A percentile compares a stretch with the other conserved stretches of the same genome.
Evolutionary conservation across 2,888 invertebrate species (phyloP).

Genomic region (Callinectes sapidus): DNA sequence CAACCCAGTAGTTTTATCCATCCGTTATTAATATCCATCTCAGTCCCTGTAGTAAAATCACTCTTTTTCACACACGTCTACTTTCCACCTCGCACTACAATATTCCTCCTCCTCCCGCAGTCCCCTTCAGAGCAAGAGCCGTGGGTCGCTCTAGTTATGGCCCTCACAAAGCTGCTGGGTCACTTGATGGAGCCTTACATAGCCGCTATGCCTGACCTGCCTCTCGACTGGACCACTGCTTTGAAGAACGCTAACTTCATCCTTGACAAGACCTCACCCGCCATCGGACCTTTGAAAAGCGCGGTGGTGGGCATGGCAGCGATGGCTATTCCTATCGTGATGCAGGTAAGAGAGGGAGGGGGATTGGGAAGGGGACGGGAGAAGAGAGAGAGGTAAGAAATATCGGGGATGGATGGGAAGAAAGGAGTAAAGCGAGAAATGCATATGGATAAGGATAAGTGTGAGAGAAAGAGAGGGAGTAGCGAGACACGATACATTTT

Average conservation of each 20-base stretch:
- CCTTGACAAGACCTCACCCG: not conserved
- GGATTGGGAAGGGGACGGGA: not conserved
- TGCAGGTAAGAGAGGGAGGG: slow-evolving; percentile 29
- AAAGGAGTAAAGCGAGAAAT: not conserved
- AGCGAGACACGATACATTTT: not conserved
- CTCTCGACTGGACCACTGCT: not conserved
- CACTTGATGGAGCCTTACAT: slow-evolving; percentile 3
- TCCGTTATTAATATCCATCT: not conserved
- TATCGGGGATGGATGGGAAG: not conserved
- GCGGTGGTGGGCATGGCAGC: slow-evolving; percentile 22
- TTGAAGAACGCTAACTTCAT: not conserved
- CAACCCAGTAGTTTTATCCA: too few species aligned
- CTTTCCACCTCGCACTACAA: not conserved
- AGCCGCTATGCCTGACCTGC: not conserved
- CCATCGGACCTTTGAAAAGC: not conserved
- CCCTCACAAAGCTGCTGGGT: not conserved
- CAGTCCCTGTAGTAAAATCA: too few species aligned
- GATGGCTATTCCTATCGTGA: not conserved
- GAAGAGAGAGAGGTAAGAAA: not conserved
- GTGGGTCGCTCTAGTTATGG: not conserved
- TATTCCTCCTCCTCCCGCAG: not conserved
- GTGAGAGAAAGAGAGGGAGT: too few species aligned
- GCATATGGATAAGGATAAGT: too few species aligned
- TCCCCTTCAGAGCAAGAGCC: not conserved
- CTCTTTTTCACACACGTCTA: not conserved